These are phyloP conservation scores for Thamnophis elegans DNA, from an alignment of 2,797 vertebrate species.

Conservation along the genomic window DNA sequence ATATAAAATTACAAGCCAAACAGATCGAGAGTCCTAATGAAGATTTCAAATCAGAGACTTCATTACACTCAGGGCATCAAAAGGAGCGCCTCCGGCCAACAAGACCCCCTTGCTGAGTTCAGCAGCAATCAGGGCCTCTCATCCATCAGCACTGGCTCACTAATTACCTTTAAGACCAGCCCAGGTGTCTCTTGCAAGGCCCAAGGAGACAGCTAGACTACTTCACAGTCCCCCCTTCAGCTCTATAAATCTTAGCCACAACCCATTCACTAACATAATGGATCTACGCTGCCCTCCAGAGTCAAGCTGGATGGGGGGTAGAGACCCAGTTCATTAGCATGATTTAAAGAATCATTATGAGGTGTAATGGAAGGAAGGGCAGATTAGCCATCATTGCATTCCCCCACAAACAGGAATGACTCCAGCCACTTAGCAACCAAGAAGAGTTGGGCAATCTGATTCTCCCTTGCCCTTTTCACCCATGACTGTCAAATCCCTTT, in stretches of 20 bases:
- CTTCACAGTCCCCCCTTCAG: background rate
- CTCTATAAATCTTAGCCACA: slow-evolving; percentile 33
- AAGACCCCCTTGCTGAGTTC: slow-evolving; percentile 23
- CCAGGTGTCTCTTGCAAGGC: slow-evolving; percentile 30
- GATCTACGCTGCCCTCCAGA: slow-evolving; percentile 18
- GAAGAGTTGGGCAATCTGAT: background rate
- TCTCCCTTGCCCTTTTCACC: slow-evolving; percentile 11
- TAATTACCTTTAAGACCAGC: slow-evolving; percentile 26
- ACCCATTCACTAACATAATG: slow-evolving; percentile 28
- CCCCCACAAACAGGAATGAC: background rate
- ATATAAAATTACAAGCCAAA: background rate
- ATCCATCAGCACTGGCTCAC: slow-evolving; percentile 28
- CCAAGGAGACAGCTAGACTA: slow-evolving; percentile 11
- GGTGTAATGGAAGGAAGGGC: slow-evolving; percentile 12
- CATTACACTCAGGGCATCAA: slow-evolving; percentile 7
- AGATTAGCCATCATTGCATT: slow-evolving; percentile 16
- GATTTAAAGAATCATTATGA: slow-evolving; percentile 41
- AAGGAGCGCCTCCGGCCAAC: background rate
- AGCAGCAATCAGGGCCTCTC: background rate
- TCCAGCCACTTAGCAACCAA: slow-evolving; percentile 32
- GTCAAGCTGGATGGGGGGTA: slow-evolving; percentile 14
- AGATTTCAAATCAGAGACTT: slow-evolving; percentile 16
- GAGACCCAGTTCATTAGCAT: slow-evolving; percentile 30
- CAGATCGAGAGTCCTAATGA: background rate
- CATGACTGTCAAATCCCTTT: background rate